A percentile compares a stretch with the other conserved stretches of the same genome.
These are phyloP conservation scores for Drosophila watanabei DNA, from an alignment of 1,140 invertebrate species.

Conservation along the genomic window DNA sequence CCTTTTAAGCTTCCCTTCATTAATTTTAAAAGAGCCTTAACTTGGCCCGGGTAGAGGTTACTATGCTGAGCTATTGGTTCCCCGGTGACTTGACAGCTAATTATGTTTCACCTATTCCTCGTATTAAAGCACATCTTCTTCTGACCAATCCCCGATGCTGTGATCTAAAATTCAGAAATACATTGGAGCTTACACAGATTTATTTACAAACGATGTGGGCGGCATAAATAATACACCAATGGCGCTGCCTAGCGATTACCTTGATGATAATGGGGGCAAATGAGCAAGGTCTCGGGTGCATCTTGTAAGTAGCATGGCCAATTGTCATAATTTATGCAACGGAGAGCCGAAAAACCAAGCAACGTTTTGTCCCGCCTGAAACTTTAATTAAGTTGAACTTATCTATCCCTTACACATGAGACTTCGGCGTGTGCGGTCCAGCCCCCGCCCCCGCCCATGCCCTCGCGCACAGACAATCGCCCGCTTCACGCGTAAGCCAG, in stretches of 20 bases:
- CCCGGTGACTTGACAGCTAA: not conserved
- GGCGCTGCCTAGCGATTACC: constrained; percentile 33
- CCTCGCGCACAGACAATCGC: not conserved
- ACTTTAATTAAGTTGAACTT: constrained; percentile 82
- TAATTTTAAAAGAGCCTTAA: not conserved
- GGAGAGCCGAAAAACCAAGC: constrained; percentile 47
- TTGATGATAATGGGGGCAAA: constrained; percentile 43
- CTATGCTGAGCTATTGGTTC: not conserved
- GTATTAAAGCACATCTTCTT: not conserved
- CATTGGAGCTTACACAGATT: constrained; percentile 14
- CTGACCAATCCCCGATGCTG: not conserved
- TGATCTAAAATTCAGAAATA: constrained; percentile 16
- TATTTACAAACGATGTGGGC: constrained; percentile 21
- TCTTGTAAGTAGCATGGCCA: constrained; percentile 36
- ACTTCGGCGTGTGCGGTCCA: constrained; percentile 36
- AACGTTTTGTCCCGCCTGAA: constrained; percentile 70
- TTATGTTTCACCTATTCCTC: not conserved
- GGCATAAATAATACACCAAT: constrained; percentile 37
- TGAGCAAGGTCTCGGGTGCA: constrained; percentile 50
- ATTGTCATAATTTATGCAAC: constrained; percentile 76
- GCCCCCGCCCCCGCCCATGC: not conserved
- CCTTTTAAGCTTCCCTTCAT: not conserved
- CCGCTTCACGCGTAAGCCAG: constrained; percentile 37
- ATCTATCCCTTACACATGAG: constrained; percentile 79
- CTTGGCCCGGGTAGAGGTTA: not conserved